Base-by-base conservation (phyloP, 2,797 vertebrate species). In the Cryptoblepharus egeriae region DNA sequence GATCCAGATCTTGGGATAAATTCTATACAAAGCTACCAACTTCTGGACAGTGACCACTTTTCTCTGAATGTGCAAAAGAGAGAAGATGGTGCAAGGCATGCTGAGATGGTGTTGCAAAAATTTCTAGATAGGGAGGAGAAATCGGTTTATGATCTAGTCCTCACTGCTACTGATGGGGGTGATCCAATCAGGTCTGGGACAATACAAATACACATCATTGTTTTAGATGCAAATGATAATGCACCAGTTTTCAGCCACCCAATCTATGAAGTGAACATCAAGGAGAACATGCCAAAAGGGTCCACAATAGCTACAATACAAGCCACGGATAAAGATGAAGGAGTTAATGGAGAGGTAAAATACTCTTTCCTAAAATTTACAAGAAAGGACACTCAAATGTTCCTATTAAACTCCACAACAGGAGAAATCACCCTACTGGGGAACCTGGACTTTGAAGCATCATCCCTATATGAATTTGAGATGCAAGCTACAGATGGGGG, bases 181-280 rank as follows among this genome's bases (percentile, higher is more conserved):
- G 85, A 86, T 73, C 93, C 91, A 4, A 68, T 90, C 18, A 86
- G 90, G 61, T 93, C 88, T 1, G 79, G 92, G 42, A 93, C 91
- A 42, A 88, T 91, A 18, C 81, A 89, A 60, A 90, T 95, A n/a
- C 55, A 79, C 24, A 87, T 95, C 32, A 89, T 30, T 60, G 92
- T 95, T 60, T 87, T 92, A 0, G 95, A 96, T 84, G 93, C 94
- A 72, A 96, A 96, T 81, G 95, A 97, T 88, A 96, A 96, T 80
- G 92, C 91, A 52, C 96, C 96, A 2, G 80, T 91, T 65, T 96
- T 96, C 68, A 95, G 81, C 24, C 92, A 95, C 83, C 75, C 88
- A 9, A 72, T 93, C 11, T 96, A 96, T 85, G 90, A 91, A 90
- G 91, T 92, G 42, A 95, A 64, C 82, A 67, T 96, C 30, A 81